Evolutionary conservation across 2,888 invertebrate genomes (phyloP), one percentile per base, ranked within the genome.

Genomic region (Therioaphis trifolii): DNA sequence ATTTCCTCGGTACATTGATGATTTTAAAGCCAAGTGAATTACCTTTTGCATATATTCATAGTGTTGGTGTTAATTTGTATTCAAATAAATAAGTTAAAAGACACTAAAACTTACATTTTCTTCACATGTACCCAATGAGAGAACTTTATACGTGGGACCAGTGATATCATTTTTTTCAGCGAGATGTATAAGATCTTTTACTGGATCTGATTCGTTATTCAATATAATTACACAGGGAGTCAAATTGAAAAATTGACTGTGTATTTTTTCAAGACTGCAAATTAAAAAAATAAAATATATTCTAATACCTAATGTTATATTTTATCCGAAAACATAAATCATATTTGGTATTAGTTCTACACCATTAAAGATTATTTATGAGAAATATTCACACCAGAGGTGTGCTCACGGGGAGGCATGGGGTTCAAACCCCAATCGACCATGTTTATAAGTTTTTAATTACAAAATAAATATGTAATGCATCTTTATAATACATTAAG

Each of bases 1-100:
- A 74, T 82, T 66, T n/a, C 82, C 82, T 0, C 72, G 72, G 12
- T 82, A 18, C 82, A 74, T 52, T 27, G 82, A 63, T 0, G 82
- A 82, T 49, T 82, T 29, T n/a, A 82, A 82, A 52, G 63, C 71
- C 24, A n/a, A 49, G 29, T 63, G 66, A 49, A 82, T 82, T 4
- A 27, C 35, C 82, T 82, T 24, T 21, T 11, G 18, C 21, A 1
- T 7, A 9, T 14, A 15, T 40, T n/a, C 0, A 27, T 35, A 74
- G 3, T 7, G 14, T 0, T 15, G 35, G 14, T 55, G 24, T 55
- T 58, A 24, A 4, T 52, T 40, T 75, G 40, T 21, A 24, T 24
- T 58, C 2, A 46, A 11, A 46, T 14, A 46, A 46, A 46, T 15
- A 46, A 46, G 11, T 46, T 46, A 46, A 46, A n/a, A 52, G 9